Evolutionary conservation across 2,113 vertebrate genomes (phyloP).

Genomic region (Tragelaphus imberbis): DNA sequence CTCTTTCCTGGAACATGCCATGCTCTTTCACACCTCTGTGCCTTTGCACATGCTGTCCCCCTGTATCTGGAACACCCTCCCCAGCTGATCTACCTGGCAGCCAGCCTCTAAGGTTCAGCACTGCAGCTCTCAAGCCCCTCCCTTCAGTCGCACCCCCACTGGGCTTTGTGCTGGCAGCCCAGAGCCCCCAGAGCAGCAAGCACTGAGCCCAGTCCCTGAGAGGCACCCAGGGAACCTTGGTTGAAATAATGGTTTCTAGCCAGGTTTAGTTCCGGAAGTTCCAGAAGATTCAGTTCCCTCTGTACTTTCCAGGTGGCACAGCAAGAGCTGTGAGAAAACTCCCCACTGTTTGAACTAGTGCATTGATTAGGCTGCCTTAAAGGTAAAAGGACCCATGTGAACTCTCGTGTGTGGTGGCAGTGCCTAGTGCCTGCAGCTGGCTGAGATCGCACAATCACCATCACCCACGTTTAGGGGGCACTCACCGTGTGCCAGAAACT

Average conservation of each 20-base stretch:
- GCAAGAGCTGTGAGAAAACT: background rate
- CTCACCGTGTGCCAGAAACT: background rate
- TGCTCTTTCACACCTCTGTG: background rate
- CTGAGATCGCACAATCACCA: background rate
- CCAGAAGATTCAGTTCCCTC: background rate
- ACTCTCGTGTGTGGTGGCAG: background rate
- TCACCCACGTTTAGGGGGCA: background rate
- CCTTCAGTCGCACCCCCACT: background rate
- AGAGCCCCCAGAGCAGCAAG: background rate
- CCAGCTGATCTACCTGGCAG: background rate
- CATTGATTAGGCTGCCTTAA: background rate
- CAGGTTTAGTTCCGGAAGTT: background rate
- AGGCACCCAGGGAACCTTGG: background rate
- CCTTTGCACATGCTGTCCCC: background rate
- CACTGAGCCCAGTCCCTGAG: background rate
- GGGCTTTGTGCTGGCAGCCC: background rate
- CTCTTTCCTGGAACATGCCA: background rate
- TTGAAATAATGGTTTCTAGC: constrained; percentile 2
- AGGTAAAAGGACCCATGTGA: background rate
- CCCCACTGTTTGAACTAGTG: background rate
- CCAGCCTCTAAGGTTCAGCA: background rate
- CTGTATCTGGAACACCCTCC: background rate
- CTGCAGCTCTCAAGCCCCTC: background rate
- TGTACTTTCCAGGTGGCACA: background rate
- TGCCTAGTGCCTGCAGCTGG: background rate